phyloP scores from a whole-genome alignment of 1,140 invertebrate species.

The Trypoxylus dichotomus region DNA sequence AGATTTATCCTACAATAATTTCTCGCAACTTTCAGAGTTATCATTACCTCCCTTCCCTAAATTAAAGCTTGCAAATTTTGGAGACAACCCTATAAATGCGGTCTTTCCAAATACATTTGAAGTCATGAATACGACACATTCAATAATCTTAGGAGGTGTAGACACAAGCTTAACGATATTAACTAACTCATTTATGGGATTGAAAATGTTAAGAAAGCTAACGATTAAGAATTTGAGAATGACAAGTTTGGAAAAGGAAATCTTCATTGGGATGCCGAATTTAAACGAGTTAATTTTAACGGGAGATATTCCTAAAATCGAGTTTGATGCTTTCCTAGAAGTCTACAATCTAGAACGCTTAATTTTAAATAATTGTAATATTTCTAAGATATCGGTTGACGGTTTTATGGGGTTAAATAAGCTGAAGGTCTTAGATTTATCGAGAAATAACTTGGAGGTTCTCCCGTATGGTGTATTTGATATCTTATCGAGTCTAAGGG shows the following conservation, averaged over 20 bases:
- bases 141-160: constrained; percentile 62
- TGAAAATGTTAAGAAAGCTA: constrained; percentile 59
- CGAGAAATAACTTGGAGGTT: constrained; percentile 61
- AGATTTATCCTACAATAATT: constrained; percentile 66
- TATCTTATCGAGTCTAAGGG: constrained; percentile 61
- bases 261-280: constrained; percentile 62
- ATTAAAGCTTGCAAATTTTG: constrained; percentile 62
- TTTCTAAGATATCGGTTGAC: constrained; percentile 68
- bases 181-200: constrained; percentile 65
- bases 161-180: constrained; percentile 58
- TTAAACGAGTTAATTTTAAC: constrained; percentile 58
- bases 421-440: constrained; percentile 64
- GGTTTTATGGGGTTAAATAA: constrained; percentile 65
- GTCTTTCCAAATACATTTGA: constrained; percentile 73
- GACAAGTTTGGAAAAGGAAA: constrained; percentile 59
- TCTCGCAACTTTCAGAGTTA: constrained; percentile 68
- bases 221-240: constrained; percentile 62
- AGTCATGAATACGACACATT: constrained; percentile 67
- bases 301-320: constrained; percentile 62
- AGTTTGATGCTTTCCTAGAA: constrained; percentile 69
- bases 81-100: constrained; percentile 66
- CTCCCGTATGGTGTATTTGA: constrained; percentile 66
- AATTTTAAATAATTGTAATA: constrained; percentile 63
- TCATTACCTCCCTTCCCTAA: constrained; percentile 71
- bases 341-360: constrained; percentile 61